Evolutionary conservation across 2,113 vertebrate species (phyloP).

Genomic region (Periophthalmodon schlosseri): DNA sequence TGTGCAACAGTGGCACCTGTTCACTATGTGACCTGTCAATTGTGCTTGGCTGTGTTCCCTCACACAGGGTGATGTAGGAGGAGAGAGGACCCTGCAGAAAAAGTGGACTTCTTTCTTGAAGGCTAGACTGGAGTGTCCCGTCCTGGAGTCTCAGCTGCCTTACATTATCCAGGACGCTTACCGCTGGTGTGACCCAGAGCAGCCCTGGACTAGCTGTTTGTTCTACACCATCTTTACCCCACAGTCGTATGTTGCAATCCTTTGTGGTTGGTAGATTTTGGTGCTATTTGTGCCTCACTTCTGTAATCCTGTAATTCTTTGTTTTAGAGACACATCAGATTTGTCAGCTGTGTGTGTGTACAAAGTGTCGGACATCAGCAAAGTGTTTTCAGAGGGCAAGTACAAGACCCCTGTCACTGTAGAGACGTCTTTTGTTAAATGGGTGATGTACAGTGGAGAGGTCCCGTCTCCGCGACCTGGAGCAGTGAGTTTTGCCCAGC

Average conservation of each 20-base stretch:
- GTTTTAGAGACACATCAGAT: conserved; percentile 69
- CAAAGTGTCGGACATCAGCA: conserved; percentile 61
- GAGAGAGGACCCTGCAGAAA: conserved; percentile 75
- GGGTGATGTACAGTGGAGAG: conserved; percentile 75
- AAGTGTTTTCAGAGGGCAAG: conserved; percentile 77
- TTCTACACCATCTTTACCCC: conserved; percentile 80
- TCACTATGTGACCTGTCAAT: not conserved
- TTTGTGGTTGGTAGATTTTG: conserved; percentile 14
- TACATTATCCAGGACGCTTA: conserved; percentile 80
- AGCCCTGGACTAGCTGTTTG: conserved; percentile 69
- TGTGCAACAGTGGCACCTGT: not conserved
- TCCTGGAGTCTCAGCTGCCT: conserved; percentile 70
- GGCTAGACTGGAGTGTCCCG: conserved; percentile 76
- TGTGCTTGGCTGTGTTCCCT: not conserved
- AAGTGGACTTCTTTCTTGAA: conserved; percentile 83
- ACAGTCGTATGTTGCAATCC: conserved; percentile 72
- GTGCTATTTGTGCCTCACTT: conserved; percentile 18
- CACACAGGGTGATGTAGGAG: conserved; percentile 78
- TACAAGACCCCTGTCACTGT: conserved; percentile 70
- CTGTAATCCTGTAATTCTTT: conserved; percentile 28
- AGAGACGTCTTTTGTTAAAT: conserved; percentile 73
- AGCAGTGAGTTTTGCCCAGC: conserved; percentile 75
- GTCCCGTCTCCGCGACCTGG: conserved; percentile 79
- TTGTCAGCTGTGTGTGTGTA: conserved; percentile 77
- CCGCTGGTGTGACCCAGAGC: conserved; percentile 62